A percentile compares a stretch with the other conserved stretches of the same genome.
These are phyloP conservation scores for Chloropsis hardwickii DNA, from an alignment of 2,113 vertebrate species.

Conservation along the genomic window DNA sequence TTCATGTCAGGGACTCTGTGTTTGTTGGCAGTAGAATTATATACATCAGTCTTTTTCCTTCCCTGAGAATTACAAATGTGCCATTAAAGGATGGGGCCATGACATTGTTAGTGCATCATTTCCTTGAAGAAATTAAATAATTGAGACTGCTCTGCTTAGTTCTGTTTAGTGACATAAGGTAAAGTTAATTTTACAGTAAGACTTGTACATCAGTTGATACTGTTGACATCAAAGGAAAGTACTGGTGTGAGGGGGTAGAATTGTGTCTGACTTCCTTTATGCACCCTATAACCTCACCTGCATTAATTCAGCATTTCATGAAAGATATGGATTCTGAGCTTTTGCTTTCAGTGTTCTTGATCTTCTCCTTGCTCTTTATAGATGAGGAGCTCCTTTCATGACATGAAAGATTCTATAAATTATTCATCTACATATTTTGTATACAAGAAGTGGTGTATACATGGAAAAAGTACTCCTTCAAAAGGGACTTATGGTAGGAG, in stretches of 20 bases:
- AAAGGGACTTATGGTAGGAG: neutral
- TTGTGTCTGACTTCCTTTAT: neutral
- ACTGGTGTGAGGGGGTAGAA: neutral
- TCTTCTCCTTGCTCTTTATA: neutral
- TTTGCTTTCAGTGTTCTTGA: neutral
- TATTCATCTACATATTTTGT: slow-evolving; percentile 2
- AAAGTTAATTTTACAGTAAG: neutral
- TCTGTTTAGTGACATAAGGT: neutral
- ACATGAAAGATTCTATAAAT: neutral
- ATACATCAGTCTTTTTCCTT: slow-evolving; percentile 6
- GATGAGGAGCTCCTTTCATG: neutral
- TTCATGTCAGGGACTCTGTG: slow-evolving; percentile 22
- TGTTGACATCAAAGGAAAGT: neutral
- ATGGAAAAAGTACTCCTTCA: neutral
- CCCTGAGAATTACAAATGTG: slow-evolving; percentile 2
- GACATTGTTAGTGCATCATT: slow-evolving; percentile 47
- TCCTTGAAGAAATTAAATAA: slow-evolving; percentile 55
- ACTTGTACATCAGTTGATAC: neutral
- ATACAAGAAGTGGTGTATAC: neutral
- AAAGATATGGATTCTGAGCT: neutral
- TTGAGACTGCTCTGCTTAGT: neutral
- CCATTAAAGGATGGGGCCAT: slow-evolving; percentile 6
- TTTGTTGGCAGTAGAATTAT: slow-evolving; percentile 2
- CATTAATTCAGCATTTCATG: neutral
- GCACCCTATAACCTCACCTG: neutral